Percentiles rank a stretch among this genome's conserved stretches.
Conservation (phyloP, 2,797 vertebrate species). For the Hyperoplus immaculatus region DNA sequence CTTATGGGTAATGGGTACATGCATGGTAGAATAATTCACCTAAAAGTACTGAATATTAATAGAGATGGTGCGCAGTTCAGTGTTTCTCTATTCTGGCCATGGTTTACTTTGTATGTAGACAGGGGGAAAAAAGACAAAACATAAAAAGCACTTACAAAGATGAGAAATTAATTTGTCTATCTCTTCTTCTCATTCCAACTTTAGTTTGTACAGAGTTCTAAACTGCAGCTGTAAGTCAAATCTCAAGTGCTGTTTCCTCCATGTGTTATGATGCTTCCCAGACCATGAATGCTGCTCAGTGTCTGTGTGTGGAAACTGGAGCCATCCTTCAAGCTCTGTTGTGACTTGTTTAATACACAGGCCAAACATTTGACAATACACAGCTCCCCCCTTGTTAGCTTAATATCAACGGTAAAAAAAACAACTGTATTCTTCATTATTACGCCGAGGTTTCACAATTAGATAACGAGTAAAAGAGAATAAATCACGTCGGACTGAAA, state of each 20-base stretch:
- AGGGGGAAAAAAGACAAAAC: background rate
- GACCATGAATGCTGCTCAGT: slow-evolving; percentile 51
- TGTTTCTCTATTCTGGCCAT: background rate
- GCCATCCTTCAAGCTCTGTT: slow-evolving; percentile 47
- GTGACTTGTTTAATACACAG: slow-evolving; percentile 51
- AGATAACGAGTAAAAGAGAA: too few relatives aligned
- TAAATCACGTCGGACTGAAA: background rate
- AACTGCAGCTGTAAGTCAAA: slow-evolving; percentile 30
- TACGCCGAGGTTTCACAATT: background rate
- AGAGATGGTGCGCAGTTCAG: background rate
- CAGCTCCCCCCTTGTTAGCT: slow-evolving; percentile 21
- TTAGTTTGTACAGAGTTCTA: slow-evolving; percentile 5
- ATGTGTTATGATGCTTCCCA: slow-evolving; percentile 70
- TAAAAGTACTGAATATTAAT: background rate
- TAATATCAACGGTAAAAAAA: slow-evolving; percentile 5
- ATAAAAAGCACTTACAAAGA: slow-evolving; percentile 24
- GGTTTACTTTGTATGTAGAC: background rate
- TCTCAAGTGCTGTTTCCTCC: slow-evolving; percentile 52
- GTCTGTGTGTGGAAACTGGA: slow-evolving; percentile 43
- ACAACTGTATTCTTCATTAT: background rate
- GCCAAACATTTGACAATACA: slow-evolving; percentile 43
- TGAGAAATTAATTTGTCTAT: slow-evolving; percentile 41
- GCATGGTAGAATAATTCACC: background rate
- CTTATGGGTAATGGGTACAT: background rate
- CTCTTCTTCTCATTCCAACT: slow-evolving; percentile 24